Conservation (phyloP, 2,113 vertebrate species). For the Epinephelus cyanopodus region DNA sequence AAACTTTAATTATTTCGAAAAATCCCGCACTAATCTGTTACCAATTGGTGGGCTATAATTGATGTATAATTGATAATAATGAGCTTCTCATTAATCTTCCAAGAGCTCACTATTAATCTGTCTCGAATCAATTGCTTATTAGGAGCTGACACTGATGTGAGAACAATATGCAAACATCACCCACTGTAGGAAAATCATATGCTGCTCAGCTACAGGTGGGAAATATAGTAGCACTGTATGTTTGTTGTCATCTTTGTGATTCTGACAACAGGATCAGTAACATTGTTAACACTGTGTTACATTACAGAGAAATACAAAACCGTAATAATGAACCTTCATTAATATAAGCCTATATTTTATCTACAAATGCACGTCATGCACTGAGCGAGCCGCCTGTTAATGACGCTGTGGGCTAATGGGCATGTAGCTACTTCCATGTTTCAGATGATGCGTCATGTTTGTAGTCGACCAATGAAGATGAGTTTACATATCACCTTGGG, state of each 20-base stretch:
- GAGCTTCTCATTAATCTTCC: background rate
- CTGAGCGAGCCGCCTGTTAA: too few relatives aligned
- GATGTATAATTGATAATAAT: constrained; percentile 6
- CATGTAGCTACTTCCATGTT: too few relatives aligned
- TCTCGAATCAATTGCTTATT: background rate
- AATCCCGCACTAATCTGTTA: background rate
- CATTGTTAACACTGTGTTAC: too few relatives aligned
- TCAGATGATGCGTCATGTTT: too few relatives aligned
- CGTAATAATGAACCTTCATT: too few relatives aligned
- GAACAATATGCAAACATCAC: background rate
- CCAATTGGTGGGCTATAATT: background rate
- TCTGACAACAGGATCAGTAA: background rate
- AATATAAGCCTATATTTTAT: too few relatives aligned
- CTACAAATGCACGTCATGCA: too few relatives aligned
- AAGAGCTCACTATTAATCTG: background rate
- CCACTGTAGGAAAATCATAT: background rate
- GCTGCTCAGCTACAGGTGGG: background rate
- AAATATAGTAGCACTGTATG: background rate
- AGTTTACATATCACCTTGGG: too few relatives aligned
- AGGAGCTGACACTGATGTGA: background rate
- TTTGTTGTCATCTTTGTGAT: too few relatives aligned
- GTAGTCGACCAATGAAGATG: too few relatives aligned
- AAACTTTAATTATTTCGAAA: background rate
- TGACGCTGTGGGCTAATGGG: too few relatives aligned
- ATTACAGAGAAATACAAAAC: too few relatives aligned